phyloP scores from a whole-genome alignment of 2,797 vertebrate species.

The Sternotherus odoratus region DNA sequence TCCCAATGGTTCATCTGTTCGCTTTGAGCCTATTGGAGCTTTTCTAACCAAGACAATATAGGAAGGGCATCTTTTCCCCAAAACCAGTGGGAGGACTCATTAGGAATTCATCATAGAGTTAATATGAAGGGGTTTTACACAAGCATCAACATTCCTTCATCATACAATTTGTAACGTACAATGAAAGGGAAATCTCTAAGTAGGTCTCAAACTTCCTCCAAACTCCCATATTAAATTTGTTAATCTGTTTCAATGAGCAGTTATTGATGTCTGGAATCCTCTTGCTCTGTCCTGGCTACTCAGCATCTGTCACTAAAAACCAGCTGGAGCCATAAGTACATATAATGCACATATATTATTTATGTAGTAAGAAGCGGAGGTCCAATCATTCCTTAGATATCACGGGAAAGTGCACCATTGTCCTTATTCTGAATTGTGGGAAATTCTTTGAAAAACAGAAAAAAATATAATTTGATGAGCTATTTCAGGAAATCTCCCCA shows the following conservation, averaged over 20 bases:
- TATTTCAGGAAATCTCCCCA: no score
- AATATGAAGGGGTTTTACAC: background rate
- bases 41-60: background rate
- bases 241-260: slow-evolving; percentile 42
- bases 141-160: slow-evolving; percentile 28
- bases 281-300: slow-evolving; percentile 60
- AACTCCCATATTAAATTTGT: slow-evolving; percentile 55
- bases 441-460: slow-evolving; percentile 18
- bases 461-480: background rate
- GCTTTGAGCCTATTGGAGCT: background rate
- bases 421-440: background rate
- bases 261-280: slow-evolving; percentile 60
- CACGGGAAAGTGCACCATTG: no score
- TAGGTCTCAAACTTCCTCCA: slow-evolving; percentile 55
- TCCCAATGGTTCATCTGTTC: background rate
- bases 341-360: background rate
- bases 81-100: background rate
- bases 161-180: slow-evolving; percentile 35
- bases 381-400: background rate
- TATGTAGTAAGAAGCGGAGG: slow-evolving; percentile 1
- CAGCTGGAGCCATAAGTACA: background rate
- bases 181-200: slow-evolving; percentile 30
- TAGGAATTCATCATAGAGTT: background rate
- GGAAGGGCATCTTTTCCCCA: background rate
- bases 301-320: slow-evolving; percentile 38